These are phyloP conservation scores for Melanotaenia pygmaea DNA, from an alignment of 2,797 vertebrate species.

Conservation along the genomic window DNA sequence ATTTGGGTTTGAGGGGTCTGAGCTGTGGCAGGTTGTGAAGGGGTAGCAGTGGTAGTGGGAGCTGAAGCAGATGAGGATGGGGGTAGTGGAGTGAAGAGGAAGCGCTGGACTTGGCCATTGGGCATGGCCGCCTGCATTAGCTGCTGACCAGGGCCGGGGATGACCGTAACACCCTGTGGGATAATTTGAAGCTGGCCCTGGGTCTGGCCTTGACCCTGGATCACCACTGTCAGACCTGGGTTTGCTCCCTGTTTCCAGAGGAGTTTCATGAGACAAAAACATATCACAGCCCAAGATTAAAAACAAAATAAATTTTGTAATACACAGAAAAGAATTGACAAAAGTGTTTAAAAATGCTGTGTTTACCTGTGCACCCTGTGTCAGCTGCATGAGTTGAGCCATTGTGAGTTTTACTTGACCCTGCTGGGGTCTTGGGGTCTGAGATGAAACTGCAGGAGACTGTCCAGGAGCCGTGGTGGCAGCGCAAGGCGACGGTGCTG, in stretches of 20 bases:
- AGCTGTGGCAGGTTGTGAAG: conserved; percentile 25
- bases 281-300: background rate
- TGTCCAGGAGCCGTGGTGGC: conserved; percentile 65
- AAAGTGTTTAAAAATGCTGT: background rate
- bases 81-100: conserved; percentile 93
- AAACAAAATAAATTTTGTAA: background rate
- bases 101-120: conserved; percentile 95
- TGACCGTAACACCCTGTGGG: conserved; percentile 93
- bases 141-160: conserved; percentile 95
- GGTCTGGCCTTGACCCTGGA: conserved; percentile 98
- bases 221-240: conserved; percentile 97
- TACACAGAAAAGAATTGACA: background rate
- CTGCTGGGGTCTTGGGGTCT: conserved; percentile 88
- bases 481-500: conserved; percentile 74
- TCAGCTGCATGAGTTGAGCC: conserved; percentile 96
- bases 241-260: conserved; percentile 86
- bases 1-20: conserved; percentile 42
- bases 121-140: conserved; percentile 99
- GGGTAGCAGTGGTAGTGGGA: conserved; percentile 19
- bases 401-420: conserved; percentile 98
- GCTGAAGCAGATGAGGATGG: conserved; percentile 56
- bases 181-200: conserved; percentile 96
- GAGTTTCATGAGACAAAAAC: conserved; percentile 6
- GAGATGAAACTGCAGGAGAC: conserved; percentile 56
- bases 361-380: conserved; percentile 92